phyloP scores from a whole-genome alignment of 2,113 vertebrate genomes.

The Anguilla rostrata region DNA sequence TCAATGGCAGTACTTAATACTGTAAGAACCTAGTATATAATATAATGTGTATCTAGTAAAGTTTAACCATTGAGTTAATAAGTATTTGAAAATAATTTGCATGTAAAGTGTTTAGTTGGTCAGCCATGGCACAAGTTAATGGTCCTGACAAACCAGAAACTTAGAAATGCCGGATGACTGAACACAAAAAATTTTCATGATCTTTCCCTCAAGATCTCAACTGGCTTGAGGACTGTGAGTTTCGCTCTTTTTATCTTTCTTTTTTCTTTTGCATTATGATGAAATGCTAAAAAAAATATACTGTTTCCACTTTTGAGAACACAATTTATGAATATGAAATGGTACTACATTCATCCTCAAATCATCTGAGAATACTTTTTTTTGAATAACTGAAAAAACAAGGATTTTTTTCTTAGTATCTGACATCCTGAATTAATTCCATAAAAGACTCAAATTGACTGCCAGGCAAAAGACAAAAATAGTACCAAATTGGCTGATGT shows the following conservation, averaged over 20 bases:
- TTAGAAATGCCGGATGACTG: not conserved
- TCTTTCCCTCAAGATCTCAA: not conserved
- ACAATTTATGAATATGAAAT: not conserved
- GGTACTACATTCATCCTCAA: not conserved
- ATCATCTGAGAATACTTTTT: constrained; percentile 36
- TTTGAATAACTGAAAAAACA: constrained; percentile 61
- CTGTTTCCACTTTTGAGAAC: not conserved
- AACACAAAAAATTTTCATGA: not conserved
- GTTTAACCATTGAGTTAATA: too few relatives aligned
- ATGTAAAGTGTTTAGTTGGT: not conserved
- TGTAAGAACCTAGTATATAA: too few relatives aligned
- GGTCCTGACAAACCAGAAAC: not conserved
- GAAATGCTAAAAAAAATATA: constrained; percentile 16
- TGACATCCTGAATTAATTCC: constrained; percentile 73
- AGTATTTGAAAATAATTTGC: too few relatives aligned
- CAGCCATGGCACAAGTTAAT: not conserved
- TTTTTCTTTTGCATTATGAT: not conserved
- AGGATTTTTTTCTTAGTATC: constrained; percentile 93
- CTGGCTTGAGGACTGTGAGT: not conserved
- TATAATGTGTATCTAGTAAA: too few relatives aligned
- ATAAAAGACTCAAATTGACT: constrained; percentile 68
- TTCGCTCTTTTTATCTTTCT: too few relatives aligned
- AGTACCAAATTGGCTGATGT: constrained; percentile 26
- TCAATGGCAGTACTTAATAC: too few relatives aligned
- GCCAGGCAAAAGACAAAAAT: constrained; percentile 58